Conservation (phyloP, 2,888 invertebrate species). For the Callyntrura guangdongensis region DNA sequence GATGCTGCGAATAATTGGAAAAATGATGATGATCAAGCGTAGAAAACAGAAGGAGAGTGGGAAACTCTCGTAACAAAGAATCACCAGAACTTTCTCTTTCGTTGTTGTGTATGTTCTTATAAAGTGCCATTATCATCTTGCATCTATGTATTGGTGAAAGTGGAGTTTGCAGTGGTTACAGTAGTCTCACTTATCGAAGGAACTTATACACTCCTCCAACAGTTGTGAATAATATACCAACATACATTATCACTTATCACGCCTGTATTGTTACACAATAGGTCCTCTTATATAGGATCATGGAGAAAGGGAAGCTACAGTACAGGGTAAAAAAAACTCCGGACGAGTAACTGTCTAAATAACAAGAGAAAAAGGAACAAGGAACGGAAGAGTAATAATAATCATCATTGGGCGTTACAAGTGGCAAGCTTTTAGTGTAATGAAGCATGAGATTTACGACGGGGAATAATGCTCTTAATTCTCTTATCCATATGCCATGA, state of each 20-base stretch:
- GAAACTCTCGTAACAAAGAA: too few species aligned
- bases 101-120: not conserved
- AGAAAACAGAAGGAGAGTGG: conserved; percentile 16
- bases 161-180: too few species aligned
- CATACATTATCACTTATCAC: too few species aligned
- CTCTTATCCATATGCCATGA: conserved; percentile 67
- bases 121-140: not conserved
- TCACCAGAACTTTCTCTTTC: not conserved
- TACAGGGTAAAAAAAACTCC: not conserved
- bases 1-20: not conserved
- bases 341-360: conserved; percentile 46
- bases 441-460: conserved; percentile 84
- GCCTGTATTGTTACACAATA: too few species aligned
- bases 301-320: not conserved
- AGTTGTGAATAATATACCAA: not conserved
- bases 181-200: not conserved
- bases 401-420: conserved; percentile 76
- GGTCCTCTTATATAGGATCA: not conserved
- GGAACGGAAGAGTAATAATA: conserved; percentile 69
- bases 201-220: not conserved
- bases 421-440: conserved; percentile 83
- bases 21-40: conserved; percentile 8
- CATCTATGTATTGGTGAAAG: not conserved
- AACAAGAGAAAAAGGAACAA: conserved; percentile 38
- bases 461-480: conserved; percentile 71